Evolutionary conservation across 2,888 invertebrate species (phyloP).

Genomic region (Torymus tubicola): DNA sequence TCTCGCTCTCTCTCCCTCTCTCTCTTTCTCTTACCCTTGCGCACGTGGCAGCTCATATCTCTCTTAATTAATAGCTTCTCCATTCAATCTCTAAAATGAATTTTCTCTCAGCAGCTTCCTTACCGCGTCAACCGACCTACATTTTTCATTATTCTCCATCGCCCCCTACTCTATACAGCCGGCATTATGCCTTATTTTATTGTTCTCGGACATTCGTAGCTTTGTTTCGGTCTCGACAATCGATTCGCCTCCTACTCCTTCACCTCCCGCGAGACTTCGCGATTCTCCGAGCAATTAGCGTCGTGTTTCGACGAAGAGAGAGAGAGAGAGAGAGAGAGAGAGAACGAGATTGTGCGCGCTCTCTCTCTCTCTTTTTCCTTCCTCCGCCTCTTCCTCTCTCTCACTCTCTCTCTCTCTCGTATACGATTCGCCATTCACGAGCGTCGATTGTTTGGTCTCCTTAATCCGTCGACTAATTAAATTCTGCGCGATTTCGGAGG

Average conservation of each 20-base stretch:
- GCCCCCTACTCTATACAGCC: too few species aligned
- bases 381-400: neutral
- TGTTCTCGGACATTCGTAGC: slow-evolving; percentile 6
- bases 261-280: neutral
- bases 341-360: too few species aligned
- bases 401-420: too few species aligned
- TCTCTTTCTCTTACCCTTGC: too few species aligned
- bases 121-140: neutral
- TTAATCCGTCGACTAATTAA: slow-evolving; percentile 49
- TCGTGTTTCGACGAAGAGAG: slow-evolving; percentile 14
- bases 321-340: too few species aligned
- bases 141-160: slow-evolving; percentile 4
- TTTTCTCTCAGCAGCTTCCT: neutral
- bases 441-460: slow-evolving; percentile 33
- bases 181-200: slow-evolving; percentile 2
- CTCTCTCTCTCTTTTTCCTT: slow-evolving; percentile 14
- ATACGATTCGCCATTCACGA: slow-evolving; percentile 27
- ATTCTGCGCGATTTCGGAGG: slow-evolving; percentile 22
- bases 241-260: neutral
- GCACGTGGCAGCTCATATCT: neutral
- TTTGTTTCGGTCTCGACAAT: slow-evolving; percentile 32
- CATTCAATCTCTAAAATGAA: slow-evolving; percentile 3
- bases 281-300: slow-evolving; percentile 35
- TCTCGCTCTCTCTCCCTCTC: too few species aligned
- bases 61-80: neutral